phyloP scores from a whole-genome alignment of 2,113 vertebrate genomes.

The Cochlearius cochlearius region DNA sequence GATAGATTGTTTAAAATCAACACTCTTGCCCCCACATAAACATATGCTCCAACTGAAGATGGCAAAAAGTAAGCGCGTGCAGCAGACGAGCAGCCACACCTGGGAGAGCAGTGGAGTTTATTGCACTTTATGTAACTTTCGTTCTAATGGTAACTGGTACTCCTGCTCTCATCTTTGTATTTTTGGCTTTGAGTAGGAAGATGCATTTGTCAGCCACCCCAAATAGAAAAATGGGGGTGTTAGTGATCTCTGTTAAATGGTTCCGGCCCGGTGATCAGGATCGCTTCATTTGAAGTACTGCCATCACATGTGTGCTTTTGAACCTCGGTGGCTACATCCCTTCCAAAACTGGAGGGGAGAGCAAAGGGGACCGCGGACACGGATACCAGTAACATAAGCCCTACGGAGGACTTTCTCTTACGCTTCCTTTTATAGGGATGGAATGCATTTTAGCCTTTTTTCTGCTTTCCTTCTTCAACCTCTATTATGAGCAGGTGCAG shows the following conservation, averaged over 20 bases:
- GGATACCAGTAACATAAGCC: neutral
- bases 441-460: slow-evolving; percentile 50
- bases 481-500: neutral
- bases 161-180: slow-evolving; percentile 49
- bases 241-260: neutral
- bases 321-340: neutral
- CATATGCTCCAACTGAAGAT: neutral
- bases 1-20: neutral
- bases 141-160: neutral
- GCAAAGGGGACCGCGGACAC: neutral
- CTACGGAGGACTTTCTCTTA: neutral
- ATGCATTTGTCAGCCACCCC: slow-evolving; percentile 54
- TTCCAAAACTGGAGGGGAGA: neutral
- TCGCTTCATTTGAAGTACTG: slow-evolving; percentile 1
- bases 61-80: neutral
- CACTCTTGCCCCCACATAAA: neutral
- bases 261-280: slow-evolving; percentile 32
- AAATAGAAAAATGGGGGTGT: slow-evolving; percentile 72
- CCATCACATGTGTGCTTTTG: neutral
- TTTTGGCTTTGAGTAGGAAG: slow-evolving; percentile 72
- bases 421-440: slow-evolving; percentile 57
- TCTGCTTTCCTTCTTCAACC: slow-evolving; percentile 18
- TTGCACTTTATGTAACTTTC: slow-evolving; percentile 13
- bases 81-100: neutral
- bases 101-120: neutral